Evolutionary conservation across 2,888 invertebrate species (phyloP).

Genomic region (Crossocerus cetratus): DNA sequence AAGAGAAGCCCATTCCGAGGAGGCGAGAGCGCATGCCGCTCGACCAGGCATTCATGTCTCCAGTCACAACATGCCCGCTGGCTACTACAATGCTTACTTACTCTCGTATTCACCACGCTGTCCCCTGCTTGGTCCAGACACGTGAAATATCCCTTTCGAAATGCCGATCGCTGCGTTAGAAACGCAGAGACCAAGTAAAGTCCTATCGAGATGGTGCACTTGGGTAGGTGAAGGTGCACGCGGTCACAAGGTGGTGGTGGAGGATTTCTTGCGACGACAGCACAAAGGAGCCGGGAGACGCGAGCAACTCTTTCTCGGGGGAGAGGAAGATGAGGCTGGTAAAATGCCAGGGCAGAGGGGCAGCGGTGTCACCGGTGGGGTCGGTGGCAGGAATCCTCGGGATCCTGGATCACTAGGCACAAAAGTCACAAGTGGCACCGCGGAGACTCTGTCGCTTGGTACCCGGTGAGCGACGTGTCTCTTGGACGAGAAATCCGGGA

Average conservation of each 20-base stretch:
- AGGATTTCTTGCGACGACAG: no score
- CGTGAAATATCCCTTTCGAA: not conserved
- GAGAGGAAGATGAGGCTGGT: no score
- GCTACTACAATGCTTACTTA: constrained; percentile 23
- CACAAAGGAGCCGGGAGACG: no score
- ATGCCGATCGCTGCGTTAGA: not conserved
- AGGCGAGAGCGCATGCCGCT: constrained; percentile 18
- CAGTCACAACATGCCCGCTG: not conserved
- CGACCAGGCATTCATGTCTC: constrained; percentile 45
- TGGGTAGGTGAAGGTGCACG: no score
- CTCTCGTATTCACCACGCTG: constrained; percentile 3
- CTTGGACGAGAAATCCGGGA: constrained; percentile 11
- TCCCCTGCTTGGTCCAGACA: not conserved
- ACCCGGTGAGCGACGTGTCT: constrained; percentile 3
- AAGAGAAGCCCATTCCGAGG: not conserved
- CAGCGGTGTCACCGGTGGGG: not conserved
- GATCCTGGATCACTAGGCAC: constrained; percentile 7
- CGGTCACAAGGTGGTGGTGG: no score
- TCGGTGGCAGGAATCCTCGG: not conserved
- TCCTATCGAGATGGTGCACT: not conserved
- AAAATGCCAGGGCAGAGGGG: not conserved
- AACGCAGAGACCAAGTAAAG: not conserved
- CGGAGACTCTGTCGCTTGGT: not conserved
- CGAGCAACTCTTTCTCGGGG: no score
- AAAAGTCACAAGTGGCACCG: not conserved